Conservation (phyloP, 2,888 invertebrate genomes). For the Tetragonula carbonaria region DNA sequence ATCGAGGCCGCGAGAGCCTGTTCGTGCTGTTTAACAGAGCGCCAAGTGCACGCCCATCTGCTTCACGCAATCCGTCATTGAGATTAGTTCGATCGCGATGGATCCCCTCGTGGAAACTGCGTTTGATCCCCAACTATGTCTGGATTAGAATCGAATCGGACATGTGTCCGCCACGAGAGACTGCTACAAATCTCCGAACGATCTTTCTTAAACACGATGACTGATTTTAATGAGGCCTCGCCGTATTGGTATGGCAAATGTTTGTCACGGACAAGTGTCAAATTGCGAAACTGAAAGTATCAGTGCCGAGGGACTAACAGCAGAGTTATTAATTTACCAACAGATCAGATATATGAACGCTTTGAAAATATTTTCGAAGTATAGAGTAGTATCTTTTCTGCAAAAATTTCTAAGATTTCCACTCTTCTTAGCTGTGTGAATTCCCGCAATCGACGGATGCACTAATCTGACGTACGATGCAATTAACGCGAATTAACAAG, state of each 20-base stretch:
- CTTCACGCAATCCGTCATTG: slow-evolving; percentile 38
- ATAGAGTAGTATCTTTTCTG: too few relatives aligned
- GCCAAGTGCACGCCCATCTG: slow-evolving; percentile 8
- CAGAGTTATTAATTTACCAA: too few relatives aligned
- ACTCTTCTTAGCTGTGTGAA: too few relatives aligned
- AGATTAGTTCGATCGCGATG: slow-evolving; percentile 40
- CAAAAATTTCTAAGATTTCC: too few relatives aligned
- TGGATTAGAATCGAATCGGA: slow-evolving; percentile 42
- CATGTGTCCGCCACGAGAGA: not conserved
- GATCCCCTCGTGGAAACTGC: slow-evolving; percentile 11
- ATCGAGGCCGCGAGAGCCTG: not conserved
- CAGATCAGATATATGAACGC: too few relatives aligned
- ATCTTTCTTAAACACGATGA: slow-evolving; percentile 7
- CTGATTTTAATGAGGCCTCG: not conserved
- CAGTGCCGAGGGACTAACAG: too few relatives aligned
- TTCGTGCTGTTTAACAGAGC: not conserved
- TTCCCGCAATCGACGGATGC: too few relatives aligned
- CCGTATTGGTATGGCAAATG: not conserved
- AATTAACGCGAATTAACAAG: too few relatives aligned
- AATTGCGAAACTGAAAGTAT: too few relatives aligned
- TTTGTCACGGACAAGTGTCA: too few relatives aligned
- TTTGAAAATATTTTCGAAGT: too few relatives aligned
- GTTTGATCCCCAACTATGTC: slow-evolving; percentile 27
- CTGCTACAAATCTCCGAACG: slow-evolving; percentile 5
- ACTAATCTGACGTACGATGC: too few relatives aligned